Percentiles rank a stretch among this genome's conserved stretches.
Evolutionary conservation across 2,113 vertebrate genomes (phyloP).

Genomic region (Ophiodon elongatus): DNA sequence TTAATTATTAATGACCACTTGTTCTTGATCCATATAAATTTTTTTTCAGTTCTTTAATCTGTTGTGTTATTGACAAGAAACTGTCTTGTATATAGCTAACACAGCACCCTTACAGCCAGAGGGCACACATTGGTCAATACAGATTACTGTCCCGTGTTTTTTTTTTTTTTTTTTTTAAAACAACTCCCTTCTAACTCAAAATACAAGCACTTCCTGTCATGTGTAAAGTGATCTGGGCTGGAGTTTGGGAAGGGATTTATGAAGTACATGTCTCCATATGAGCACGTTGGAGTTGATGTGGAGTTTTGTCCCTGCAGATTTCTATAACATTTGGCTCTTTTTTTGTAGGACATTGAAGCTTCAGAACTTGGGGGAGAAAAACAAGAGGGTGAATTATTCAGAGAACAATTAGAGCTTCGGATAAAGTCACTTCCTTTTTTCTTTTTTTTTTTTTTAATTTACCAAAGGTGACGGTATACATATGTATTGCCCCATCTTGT

Average conservation of each 20-base stretch:
- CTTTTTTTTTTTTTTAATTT: background rate
- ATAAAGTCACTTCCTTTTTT: conserved; percentile 29
- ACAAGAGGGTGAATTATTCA: background rate
- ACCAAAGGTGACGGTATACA: conserved; percentile 28
- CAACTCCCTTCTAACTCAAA: conserved; percentile 16
- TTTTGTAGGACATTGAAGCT: background rate
- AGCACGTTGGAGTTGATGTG: background rate
- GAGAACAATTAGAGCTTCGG: background rate
- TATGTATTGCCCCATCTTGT: conserved; percentile 61
- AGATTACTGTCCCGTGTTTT: background rate
- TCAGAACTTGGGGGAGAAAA: background rate
- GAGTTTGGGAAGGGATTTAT: conserved; percentile 11
- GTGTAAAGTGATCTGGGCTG: background rate
- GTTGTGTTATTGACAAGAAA: conserved; percentile 58
- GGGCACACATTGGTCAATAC: conserved; percentile 36
- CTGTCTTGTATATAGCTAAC: conserved; percentile 58
- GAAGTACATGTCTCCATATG: conserved; percentile 29
- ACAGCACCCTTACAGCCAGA: conserved; percentile 47
- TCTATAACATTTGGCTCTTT: conserved; percentile 6
- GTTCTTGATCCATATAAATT: conserved; percentile 28
- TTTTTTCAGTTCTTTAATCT: conserved; percentile 15
- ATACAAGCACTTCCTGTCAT: conserved; percentile 33
- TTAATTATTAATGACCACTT: conserved; percentile 59
- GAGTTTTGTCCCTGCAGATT: background rate
- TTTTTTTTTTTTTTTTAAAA: background rate